Conservation (phyloP, 2,797 vertebrate species). For the Pseudochaenichthys georgianus region DNA sequence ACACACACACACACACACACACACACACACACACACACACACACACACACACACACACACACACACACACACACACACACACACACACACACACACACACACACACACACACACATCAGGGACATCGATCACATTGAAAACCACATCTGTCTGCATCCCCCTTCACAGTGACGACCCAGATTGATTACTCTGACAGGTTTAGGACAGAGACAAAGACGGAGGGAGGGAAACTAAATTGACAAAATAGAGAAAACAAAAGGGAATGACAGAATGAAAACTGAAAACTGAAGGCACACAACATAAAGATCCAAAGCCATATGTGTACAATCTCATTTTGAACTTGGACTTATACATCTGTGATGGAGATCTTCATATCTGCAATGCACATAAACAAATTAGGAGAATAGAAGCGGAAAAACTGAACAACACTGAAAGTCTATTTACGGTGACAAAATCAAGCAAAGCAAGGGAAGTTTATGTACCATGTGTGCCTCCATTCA, state of each 20-base stretch:
- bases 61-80: constrained; percentile 24
- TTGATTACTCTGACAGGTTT: constrained; percentile 60
- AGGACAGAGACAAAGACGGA: constrained; percentile 44
- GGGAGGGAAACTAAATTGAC: constrained; percentile 23
- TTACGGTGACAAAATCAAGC: constrained; percentile 1
- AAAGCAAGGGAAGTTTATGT: constrained; percentile 9
- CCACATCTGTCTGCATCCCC: constrained; percentile 69
- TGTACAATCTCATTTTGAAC: constrained; percentile 1
- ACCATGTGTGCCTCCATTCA: not conserved
- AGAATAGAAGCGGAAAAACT: no score
- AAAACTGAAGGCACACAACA: constrained; percentile 5
- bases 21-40: constrained; percentile 28
- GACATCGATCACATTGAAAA: constrained; percentile 75
- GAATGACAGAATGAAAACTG: constrained; percentile 24
- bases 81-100: constrained; percentile 47
- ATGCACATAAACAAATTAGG: not conserved
- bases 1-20: constrained; percentile 34
- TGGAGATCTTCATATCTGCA: not conserved
- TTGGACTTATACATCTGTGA: not conserved
- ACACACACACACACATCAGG: constrained; percentile 54
- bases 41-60: constrained; percentile 41
- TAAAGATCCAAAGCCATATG: not conserved
- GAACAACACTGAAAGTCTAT: not conserved
- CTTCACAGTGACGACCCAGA: constrained; percentile 51
- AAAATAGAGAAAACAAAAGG: constrained; percentile 28